Evolutionary conservation across 2,113 vertebrate genomes (phyloP), one percentile per base, ranked within the genome.

Genomic region (Sinocyclocheilus anophthalmus): DNA sequence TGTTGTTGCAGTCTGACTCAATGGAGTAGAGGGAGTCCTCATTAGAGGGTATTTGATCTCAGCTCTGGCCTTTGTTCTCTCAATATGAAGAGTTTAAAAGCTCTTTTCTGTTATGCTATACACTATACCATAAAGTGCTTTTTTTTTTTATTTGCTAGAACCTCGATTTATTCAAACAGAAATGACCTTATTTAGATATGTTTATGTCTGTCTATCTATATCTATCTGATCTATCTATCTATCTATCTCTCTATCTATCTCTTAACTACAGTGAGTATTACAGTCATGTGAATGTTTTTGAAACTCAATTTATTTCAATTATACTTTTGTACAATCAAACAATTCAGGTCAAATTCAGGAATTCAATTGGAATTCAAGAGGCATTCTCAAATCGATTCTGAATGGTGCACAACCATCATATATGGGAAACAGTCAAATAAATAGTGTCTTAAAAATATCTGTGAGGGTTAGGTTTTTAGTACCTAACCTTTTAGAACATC

Each of bases 1-100:
- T 91, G 85, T 90, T 86, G 79, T 83, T 70, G 81, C 82, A 59
- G 26, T 84, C 37, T 75, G 67, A 86, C 84, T 85, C 86, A 82
- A 89, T 90, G 86, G 53, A 81, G 84, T 48, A 70, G 48, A 81
- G 85, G 39, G 84, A 73, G 48, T 85, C 84, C 84, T 90, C 86
- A 87, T 89, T 91, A 88, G 48, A 81, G 18, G 37, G 39, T 76
- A 87, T 88, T 83, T 88, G 82, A 88, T 88, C 86, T 83, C n/a
- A 83, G 67, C 75, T 85, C 67, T 42, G 55, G 83, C 65, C 72
- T 85, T 88, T 79, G 84, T 84, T 84, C 73, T 81, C 76, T 67
- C 55, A 79, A 65, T 53, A 11, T 83, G 20, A 13, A 20, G 73
- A 53, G 57, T 86, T 78, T 59, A 81, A 89, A 81, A 84, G 61